Percentiles rank a stretch among this genome's conserved stretches.
Evolutionary conservation across 2,888 invertebrate genomes (phyloP).

Genomic region (Vannuccia rotundouncinata): DNA sequence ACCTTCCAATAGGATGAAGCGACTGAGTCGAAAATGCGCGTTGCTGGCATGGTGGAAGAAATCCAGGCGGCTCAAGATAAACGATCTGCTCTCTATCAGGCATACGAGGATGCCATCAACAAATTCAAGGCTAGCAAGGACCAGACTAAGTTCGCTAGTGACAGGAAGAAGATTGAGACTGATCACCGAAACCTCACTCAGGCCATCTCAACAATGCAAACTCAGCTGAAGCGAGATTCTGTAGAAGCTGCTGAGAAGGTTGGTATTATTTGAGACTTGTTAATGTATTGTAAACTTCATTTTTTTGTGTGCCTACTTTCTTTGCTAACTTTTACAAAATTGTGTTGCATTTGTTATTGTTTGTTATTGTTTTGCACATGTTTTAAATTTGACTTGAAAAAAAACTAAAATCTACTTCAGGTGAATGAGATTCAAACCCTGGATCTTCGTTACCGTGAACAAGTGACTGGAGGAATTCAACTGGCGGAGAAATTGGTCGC

Average conservation of each 20-base stretch:
- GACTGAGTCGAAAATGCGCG: conserved; percentile 59
- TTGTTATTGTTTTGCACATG: too few relatives aligned
- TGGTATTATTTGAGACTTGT: conserved; percentile 42
- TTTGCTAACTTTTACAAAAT: too few relatives aligned
- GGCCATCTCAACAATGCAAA: conserved; percentile 59
- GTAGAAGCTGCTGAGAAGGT: conserved; percentile 64
- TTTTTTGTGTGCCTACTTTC: too few relatives aligned
- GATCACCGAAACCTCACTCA: conserved; percentile 62
- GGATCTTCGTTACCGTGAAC: conserved; percentile 57
- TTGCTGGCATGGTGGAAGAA: conserved; percentile 60
- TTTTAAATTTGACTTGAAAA: too few relatives aligned
- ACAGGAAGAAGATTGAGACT: conserved; percentile 61
- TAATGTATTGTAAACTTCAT: too few relatives aligned
- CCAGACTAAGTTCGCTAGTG: conserved; percentile 52
- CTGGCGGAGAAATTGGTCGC: conserved; percentile 63
- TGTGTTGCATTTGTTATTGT: too few relatives aligned
- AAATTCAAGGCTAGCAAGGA: conserved; percentile 64
- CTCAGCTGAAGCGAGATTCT: conserved; percentile 62
- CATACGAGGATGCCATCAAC: conserved; percentile 62
- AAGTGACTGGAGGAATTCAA: conserved; percentile 43
- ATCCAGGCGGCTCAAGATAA: conserved; percentile 62
- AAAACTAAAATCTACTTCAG: conserved; percentile 47
- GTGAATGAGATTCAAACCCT: conserved; percentile 61
- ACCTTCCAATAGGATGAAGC: conserved; percentile 57
- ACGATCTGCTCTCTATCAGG: conserved; percentile 62